phyloP scores from a whole-genome alignment of 2,888 invertebrate species.

The Apamea crenata region DNA sequence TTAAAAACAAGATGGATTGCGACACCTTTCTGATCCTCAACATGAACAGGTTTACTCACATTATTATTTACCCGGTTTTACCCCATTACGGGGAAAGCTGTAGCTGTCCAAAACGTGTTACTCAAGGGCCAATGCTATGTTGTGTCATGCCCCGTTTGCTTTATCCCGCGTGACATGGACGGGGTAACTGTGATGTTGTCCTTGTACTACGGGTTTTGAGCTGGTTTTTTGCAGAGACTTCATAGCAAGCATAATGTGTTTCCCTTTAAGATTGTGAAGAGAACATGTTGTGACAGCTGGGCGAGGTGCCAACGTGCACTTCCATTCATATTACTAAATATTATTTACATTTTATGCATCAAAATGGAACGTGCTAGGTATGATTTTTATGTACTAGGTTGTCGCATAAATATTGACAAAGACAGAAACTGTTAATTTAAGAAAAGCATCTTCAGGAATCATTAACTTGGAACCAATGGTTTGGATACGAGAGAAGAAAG shows the following conservation, averaged over 20 bases:
- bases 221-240: conserved; percentile 6
- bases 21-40: background rate
- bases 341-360: conserved; percentile 9
- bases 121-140: background rate
- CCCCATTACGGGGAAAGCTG: background rate
- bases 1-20: background rate
- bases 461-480: too few species aligned
- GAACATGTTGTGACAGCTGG: conserved; percentile 23
- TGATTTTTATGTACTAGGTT: background rate
- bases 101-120: background rate
- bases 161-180: background rate
- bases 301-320: conserved; percentile 28
- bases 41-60: background rate
- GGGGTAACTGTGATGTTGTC: conserved; percentile 2
- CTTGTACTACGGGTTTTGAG: background rate
- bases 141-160: conserved; percentile 1
- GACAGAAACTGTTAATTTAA: background rate
- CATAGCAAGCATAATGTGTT: conserved; percentile 18
- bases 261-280: conserved; percentile 5
- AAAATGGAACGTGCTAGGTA: background rate
- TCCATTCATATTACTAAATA: background rate
- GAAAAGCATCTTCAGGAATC: background rate
- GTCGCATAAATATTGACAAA: background rate
- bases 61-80: background rate
- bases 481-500: background rate